Base-by-base conservation (phyloP, 2,888 invertebrate genomes). In the Brenthis hecate region DNA sequence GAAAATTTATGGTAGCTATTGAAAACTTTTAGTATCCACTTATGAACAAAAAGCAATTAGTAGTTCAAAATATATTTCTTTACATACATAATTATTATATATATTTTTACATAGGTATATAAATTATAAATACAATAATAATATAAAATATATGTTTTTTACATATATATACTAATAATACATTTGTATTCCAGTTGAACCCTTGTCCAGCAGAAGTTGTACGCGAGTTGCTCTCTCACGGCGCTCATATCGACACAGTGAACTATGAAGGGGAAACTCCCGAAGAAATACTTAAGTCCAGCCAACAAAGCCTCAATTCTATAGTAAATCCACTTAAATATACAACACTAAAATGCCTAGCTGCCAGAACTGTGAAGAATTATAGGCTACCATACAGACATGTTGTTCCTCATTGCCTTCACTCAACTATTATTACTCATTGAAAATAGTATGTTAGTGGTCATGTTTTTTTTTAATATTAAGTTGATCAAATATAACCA, bases 221-320 rank as follows among this genome's bases (percentile, higher is more conserved):
- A 0, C 94, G 94, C 76, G 94, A 94, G 11, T 91, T 99, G 6
- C 93, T 99, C 0, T 91, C 95, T 6, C 94, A 95, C 81, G 98
- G 98, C 69, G 97, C 97, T 0, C 98, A 98, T 89, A 92, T 97
- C 72, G 98, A 98, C 91, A 94, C 96, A 57, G 95, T 96, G 77
- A 97, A 98, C 93, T 93, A 95, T 84, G 94, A 94, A 74, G 96
- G 96, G 48, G 95, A 96, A 73, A 96, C 97, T 0, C 97, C 97
- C 77, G 95, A 95, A 75, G 94, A 94, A 73, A 88, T 97, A 73
- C 89, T 96, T 66, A 93, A 94, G 64, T 82, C 89, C 57, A 76
- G 80, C 58, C 93, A 94, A 65, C 96, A 95, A 80, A 91, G 90
- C 73, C 91, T 95, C 65, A 93, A 94, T 74, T 91, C 95, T 77